These are phyloP conservation scores for Glyptemys insculpta DNA, from an alignment of 2,797 vertebrate genomes.

Conservation along the genomic window DNA sequence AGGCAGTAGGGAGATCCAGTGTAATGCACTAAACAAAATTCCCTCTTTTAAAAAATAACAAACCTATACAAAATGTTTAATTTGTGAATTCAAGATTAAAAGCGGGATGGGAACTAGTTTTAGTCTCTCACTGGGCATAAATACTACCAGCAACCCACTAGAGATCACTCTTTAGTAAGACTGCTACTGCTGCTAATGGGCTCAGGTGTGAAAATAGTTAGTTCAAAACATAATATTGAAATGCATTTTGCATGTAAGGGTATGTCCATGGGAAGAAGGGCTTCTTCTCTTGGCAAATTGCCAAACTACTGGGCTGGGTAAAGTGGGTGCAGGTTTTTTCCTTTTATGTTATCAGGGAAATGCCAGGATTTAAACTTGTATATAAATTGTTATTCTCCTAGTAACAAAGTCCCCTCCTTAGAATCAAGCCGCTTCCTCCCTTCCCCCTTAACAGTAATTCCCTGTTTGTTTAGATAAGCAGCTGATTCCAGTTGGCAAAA, in stretches of 20 bases:
- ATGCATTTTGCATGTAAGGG: background rate
- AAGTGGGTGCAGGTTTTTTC: background rate
- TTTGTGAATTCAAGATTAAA: background rate
- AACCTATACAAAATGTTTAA: background rate
- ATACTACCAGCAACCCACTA: background rate
- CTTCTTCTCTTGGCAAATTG: conserved; percentile 3
- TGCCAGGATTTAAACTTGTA: background rate
- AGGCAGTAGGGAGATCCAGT: conserved; percentile 6
- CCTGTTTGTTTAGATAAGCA: background rate
- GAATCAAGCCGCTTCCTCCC: background rate
- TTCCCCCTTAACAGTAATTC: conserved; percentile 4
- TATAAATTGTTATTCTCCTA: background rate
- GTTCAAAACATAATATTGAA: background rate
- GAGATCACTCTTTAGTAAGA: background rate
- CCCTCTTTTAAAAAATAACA: background rate
- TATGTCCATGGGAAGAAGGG: background rate
- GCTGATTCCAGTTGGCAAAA: background rate
- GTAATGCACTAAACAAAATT: conserved; percentile 13
- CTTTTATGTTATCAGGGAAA: background rate
- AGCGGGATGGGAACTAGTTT: conserved; percentile 14
- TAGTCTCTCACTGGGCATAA: background rate
- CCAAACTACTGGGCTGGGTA: background rate
- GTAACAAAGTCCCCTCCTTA: background rate
- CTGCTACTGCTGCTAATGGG: background rate
- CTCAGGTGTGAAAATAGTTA: background rate